These are phyloP conservation scores for Ammospiza nelsoni DNA, from an alignment of 2,113 vertebrate genomes.

Conservation along the genomic window DNA sequence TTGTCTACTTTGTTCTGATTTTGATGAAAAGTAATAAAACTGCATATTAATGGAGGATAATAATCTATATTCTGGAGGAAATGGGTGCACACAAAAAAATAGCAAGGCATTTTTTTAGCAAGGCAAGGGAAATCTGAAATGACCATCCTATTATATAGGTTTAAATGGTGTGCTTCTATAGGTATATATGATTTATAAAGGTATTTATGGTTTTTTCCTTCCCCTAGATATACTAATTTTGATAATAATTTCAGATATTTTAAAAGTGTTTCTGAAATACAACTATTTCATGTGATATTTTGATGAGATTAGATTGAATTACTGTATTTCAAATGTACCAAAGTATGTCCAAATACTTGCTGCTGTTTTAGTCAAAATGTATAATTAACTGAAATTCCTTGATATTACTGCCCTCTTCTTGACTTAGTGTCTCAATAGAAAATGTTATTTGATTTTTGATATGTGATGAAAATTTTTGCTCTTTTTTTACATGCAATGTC, in stretches of 20 bases:
- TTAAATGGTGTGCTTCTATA: not conserved
- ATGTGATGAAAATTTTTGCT: not conserved
- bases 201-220: not conserved
- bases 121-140: not conserved
- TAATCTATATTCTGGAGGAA: not conserved
- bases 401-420: not conserved
- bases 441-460: not conserved
- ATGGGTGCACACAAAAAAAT: not conserved
- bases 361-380: not conserved
- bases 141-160: not conserved
- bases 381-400: not conserved
- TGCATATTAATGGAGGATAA: rapidly evolving
- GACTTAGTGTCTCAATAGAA: not conserved
- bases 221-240: not conserved
- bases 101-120: not conserved
- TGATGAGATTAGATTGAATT: not conserved
- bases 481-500: not conserved
- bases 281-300: not conserved
- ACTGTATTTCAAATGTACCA: not conserved
- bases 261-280: not conserved
- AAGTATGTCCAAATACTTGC: not conserved
- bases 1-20: not conserved
- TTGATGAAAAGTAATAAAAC: not conserved
- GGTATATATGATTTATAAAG: not conserved
- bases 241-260: not conserved